Percentiles rank a stretch among this genome's conserved stretches.
phyloP scores from a whole-genome alignment of 2,113 vertebrate species.

The Labeo catla region DNA sequence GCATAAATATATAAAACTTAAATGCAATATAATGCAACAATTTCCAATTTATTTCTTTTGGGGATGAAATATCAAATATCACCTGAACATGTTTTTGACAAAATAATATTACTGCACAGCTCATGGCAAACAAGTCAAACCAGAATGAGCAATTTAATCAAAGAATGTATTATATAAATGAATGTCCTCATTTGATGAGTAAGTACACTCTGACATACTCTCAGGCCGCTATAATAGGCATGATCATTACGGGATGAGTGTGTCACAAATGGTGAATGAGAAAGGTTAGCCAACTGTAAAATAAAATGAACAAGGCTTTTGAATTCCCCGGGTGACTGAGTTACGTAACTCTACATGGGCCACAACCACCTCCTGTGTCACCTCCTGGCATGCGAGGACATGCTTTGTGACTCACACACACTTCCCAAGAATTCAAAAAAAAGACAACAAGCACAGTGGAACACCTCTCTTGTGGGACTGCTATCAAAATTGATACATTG shows the following conservation, averaged over 20 bases:
- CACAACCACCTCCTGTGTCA: slow-evolving; percentile 3
- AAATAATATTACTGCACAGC: neutral
- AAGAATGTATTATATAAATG: neutral
- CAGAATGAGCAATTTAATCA: neutral
- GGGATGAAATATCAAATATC: neutral
- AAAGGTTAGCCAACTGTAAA: slow-evolving; percentile 41
- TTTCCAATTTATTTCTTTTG: neutral
- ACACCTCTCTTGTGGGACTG: neutral
- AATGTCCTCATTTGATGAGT: neutral
- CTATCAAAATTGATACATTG: neutral
- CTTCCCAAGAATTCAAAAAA: neutral
- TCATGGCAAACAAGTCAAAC: neutral
- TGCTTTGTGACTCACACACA: neutral
- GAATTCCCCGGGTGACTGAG: slow-evolving; percentile 49
- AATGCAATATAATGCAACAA: neutral
- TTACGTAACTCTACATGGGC: slow-evolving; percentile 9
- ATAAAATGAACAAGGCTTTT: neutral
- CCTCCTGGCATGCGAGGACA: slow-evolving; percentile 20
- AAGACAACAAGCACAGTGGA: neutral
- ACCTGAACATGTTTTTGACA: neutral
- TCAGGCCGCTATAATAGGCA: neutral
- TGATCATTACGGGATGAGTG: neutral
- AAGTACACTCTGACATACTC: neutral
- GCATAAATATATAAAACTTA: neutral
- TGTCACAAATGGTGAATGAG: slow-evolving; percentile 34